Evolutionary conservation across 2,888 invertebrate genomes (phyloP).

Genomic region (Drosophila multiciliata): DNA sequence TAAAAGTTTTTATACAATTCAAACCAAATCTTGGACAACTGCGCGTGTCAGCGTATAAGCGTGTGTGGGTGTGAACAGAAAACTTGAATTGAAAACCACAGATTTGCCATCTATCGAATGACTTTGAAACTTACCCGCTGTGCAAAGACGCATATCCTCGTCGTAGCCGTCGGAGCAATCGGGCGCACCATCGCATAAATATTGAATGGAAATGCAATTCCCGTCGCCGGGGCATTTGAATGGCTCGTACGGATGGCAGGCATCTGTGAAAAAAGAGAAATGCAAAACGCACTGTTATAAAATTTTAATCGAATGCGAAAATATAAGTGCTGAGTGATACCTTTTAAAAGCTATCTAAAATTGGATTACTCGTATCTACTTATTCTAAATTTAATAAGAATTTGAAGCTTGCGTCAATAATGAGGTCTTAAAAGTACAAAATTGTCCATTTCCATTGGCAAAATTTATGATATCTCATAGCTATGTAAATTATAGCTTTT

Average conservation of each 20-base stretch:
- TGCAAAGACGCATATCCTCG: conserved; percentile 97
- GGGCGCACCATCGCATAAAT: conserved; percentile 96
- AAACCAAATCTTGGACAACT: conserved; percentile 10
- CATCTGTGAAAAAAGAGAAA: conserved; percentile 85
- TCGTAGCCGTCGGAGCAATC: conserved; percentile 98
- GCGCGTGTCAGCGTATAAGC: conserved; percentile 3
- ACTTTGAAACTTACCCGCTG: conserved; percentile 90
- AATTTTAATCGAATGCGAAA: conserved; percentile 1
- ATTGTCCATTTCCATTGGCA: not conserved
- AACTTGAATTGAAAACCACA: conserved; percentile 14
- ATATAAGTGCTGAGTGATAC: not conserved
- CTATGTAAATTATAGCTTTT: not conserved
- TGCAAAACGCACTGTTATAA: not conserved
- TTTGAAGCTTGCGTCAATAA: not conserved
- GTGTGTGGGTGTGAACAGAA: not conserved
- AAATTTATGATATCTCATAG: not conserved
- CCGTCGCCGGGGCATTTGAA: conserved; percentile 98
- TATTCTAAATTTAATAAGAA: not conserved
- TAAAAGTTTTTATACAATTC: conserved; percentile 34
- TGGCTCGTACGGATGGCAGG: conserved; percentile 97
- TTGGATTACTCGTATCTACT: no score
- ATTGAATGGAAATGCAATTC: conserved; percentile 98
- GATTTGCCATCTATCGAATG: not conserved
- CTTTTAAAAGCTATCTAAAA: not conserved
- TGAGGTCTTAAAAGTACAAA: not conserved